Evolutionary conservation across 1,140 invertebrate species (phyloP), one percentile per base, ranked within the genome.

Genomic region (Calliopsis andreniformis): DNA sequence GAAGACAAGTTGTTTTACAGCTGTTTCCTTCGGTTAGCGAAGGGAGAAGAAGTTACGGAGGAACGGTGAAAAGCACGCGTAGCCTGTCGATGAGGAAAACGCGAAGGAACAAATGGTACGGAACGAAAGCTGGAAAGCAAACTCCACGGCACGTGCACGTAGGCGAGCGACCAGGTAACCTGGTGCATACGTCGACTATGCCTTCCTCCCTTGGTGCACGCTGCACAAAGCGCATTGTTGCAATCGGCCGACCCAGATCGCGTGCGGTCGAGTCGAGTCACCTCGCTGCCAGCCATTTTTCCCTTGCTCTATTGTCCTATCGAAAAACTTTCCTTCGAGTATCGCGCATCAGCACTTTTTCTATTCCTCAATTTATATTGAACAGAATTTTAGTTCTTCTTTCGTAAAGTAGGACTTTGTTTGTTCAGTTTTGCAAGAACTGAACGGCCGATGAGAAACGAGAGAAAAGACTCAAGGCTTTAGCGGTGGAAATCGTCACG

Each of bases 141-240:
- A 76, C 35, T 68, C 51, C 63, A 18, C 30, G 64, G 64, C 75
- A 77, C 75, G 75, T 77, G 75, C 76, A 73, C 76, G 76, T 78
- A 78, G 76, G 76, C 76, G 70, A 64, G 32, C 53, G 45, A 30
- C 23, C 66, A 71, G 67, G 30, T 71, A 62, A 63, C 67, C 56
- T 32, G 47, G 59, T 62, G 51, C 75, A 62, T 72, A 73, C 49
- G 76, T 78, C 61, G 39, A 59, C 25, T 23, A n/a, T 68, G 35
- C 28, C 39, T 66, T 67, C 63, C 49, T 53, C 39, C 43, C 18
- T 25, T 49, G 35, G 2, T 47, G 58, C 62, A 47, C 67, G 67
- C 61, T 49, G 68, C 80, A 81, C 83, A 85, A 85, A 85, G 83
- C 76, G 78, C 79, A 85, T 85, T 83, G 83, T 85, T 83, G 81